These are phyloP conservation scores for Microtus richardsoni DNA, from an alignment of 2,113 vertebrate genomes.

Conservation along the genomic window DNA sequence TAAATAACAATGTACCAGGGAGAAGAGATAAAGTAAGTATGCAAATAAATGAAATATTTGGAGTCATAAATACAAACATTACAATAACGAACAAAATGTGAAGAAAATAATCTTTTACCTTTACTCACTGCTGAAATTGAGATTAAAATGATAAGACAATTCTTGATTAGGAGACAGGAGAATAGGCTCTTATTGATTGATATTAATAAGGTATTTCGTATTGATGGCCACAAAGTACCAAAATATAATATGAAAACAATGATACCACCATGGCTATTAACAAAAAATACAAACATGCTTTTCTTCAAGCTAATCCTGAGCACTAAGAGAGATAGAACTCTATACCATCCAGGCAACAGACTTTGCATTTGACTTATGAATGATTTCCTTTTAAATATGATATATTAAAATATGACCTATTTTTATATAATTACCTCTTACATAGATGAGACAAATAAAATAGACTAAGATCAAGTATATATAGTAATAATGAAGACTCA, in stretches of 20 bases:
- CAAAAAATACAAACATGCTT: not conserved
- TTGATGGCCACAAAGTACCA: not conserved
- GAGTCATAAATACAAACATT: not conserved
- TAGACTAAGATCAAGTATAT: not conserved
- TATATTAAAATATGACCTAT: not conserved
- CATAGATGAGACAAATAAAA: not conserved
- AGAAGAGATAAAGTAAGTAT: not conserved
- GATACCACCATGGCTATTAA: not conserved
- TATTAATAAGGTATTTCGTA: not conserved
- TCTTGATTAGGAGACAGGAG: not conserved
- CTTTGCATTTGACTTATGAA: conserved; percentile 26
- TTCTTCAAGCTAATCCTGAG: not conserved
- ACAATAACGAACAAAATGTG: not conserved
- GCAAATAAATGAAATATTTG: not conserved
- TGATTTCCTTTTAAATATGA: not conserved
- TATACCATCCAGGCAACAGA: not conserved
- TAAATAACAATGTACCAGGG: not conserved
- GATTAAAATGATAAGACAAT: not conserved
- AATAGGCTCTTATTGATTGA: not conserved
- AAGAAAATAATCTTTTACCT: not conserved
- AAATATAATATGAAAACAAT: not conserved
- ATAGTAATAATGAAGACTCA: not conserved
- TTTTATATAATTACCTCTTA: conserved; percentile 7
- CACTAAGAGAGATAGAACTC: conserved; percentile 22
- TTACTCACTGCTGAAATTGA: not conserved